A percentile compares a stretch with the other conserved stretches of the same genome.
These are phyloP conservation scores for Parapsyche elsis DNA, from an alignment of 1,140 invertebrate species.

Conservation along the genomic window DNA sequence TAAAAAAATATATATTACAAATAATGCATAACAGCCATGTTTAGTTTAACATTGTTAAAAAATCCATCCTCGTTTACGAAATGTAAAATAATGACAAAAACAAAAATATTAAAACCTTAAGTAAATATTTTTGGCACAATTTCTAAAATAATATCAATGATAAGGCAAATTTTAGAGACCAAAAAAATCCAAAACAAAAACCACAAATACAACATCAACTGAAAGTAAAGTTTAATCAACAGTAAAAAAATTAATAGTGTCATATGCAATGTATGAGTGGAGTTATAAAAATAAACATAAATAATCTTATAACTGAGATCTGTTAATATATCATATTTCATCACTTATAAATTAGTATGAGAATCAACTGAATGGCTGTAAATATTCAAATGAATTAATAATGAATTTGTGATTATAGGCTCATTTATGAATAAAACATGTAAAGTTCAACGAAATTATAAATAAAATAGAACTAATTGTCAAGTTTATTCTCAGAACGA, in stretches of 20 bases:
- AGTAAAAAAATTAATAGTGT: background rate
- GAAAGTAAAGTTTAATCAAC: background rate
- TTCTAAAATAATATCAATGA: slow-evolving; percentile 9
- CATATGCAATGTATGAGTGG: background rate
- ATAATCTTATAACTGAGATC: background rate
- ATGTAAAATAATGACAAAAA: background rate
- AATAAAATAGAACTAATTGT: too few species aligned
- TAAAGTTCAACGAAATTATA: too few species aligned
- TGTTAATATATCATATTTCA: background rate
- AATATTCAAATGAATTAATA: background rate
- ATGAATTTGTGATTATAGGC: background rate
- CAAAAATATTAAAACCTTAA: background rate
- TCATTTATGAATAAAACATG: background rate
- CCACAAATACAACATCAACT: background rate
- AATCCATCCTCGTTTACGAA: background rate
- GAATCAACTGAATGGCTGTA: background rate
- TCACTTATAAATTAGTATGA: background rate
- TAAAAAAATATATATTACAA: background rate
- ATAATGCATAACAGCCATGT: background rate
- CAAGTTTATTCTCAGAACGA: too few species aligned
- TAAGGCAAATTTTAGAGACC: background rate
- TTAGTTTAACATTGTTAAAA: background rate
- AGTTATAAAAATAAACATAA: background rate
- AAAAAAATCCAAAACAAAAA: background rate
- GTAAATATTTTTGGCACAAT: slow-evolving; percentile 13